Evolutionary conservation across 2,888 invertebrate genomes (phyloP), one percentile per base, ranked within the genome.

Genomic region (Coenonympha glycerion): DNA sequence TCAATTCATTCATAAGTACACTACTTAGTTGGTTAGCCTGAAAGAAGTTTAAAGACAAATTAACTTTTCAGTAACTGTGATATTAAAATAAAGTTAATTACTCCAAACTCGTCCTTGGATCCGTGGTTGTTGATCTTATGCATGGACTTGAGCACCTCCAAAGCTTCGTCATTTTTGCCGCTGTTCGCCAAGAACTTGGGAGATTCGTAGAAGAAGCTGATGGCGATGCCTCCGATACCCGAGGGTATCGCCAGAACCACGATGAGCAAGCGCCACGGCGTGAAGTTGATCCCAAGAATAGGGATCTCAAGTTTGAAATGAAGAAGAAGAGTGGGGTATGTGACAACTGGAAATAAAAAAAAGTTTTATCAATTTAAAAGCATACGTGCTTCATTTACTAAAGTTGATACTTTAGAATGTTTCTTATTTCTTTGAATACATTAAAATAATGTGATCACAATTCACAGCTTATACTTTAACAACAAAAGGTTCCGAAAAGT

Each of bases 191-290:
- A 80, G 69, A 92, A 95, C 70, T 93, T 93, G 0, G 95, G 95
- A 47, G 93, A 95, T 71, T 95, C 95, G 0, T 94, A 92, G 63
- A 92, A 87, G 55, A 86, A 85, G 33, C 86, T 77, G 9, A 92
- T 79, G 5, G 90, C 87, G 0, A 90, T 11, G 0, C 90, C 90
- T 42, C 93, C 89, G 0, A 91, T 33, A 0, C 83, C 85, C 6
- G 74, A 68, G 0, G 86, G 86, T 9, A 86, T 30, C 0, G 84
- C 77, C 30, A 83, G 62, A 1, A 79, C 68, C 0, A 92, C 84
- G 18, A 93, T 76, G 44, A 94, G 90, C 9, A 94, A 66, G 37
- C 95, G 87, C 95, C 95, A 95, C 0, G 94, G 92, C 51, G 89
- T 88, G 64, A 91, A 91, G 4, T 75, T 73, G 39, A 93, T 73